These are phyloP conservation scores for Carassius gibelio DNA, from an alignment of 2,113 vertebrate species.

Conservation along the genomic window DNA sequence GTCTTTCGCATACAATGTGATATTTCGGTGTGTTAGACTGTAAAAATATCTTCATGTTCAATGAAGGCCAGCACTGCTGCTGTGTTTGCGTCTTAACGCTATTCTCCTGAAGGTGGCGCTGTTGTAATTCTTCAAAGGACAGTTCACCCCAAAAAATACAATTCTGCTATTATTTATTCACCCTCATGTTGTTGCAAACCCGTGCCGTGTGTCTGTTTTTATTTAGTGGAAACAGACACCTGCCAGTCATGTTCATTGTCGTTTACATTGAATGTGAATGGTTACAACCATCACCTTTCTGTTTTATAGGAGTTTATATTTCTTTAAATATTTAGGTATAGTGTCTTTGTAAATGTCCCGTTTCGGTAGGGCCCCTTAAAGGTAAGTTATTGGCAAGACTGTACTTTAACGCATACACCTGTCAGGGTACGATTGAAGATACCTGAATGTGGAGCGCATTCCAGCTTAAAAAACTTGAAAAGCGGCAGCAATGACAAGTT, in stretches of 20 bases:
- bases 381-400: not conserved
- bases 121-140: constrained; percentile 17
- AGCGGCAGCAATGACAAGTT: not conserved
- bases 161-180: not conserved
- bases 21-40: not conserved
- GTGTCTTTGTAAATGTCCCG: not conserved
- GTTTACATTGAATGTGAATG: not conserved
- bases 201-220: not conserved
- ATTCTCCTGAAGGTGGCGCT: constrained; percentile 28
- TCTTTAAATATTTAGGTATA: not conserved
- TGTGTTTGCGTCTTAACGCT: not conserved
- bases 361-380: not conserved
- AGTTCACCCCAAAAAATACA: not conserved
- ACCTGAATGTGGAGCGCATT: not conserved
- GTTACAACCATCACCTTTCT: not conserved
- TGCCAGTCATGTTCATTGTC: not conserved
- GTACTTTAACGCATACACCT: too few species aligned
- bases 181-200: not conserved
- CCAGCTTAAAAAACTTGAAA: not conserved
- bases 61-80: constrained; percentile 21
- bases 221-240: not conserved
- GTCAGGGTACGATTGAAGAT: not conserved
- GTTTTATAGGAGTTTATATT: not conserved
- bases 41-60: not conserved
- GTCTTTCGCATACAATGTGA: not conserved